Evolutionary conservation across 2,888 invertebrate species (phyloP).

Genomic region (Sicus ferrugineus): DNA sequence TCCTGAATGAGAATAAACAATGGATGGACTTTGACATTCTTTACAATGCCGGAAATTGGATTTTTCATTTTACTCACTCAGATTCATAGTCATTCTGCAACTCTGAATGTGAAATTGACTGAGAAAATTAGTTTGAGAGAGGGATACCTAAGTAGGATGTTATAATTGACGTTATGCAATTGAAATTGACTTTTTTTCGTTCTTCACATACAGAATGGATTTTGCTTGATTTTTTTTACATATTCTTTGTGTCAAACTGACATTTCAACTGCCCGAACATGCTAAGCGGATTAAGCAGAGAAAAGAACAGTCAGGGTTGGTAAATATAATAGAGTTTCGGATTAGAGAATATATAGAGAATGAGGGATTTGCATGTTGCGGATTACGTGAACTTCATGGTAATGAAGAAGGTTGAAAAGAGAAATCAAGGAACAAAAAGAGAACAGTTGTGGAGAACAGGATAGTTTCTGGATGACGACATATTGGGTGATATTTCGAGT

Average conservation of each 20-base stretch:
- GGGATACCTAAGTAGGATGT: not conserved
- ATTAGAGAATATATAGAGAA: not conserved
- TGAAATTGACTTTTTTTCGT: not conserved
- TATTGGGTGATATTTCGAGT: too few relatives aligned
- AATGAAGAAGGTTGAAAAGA: too few relatives aligned
- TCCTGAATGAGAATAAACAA: not conserved
- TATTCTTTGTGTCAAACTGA: slow-evolving; percentile 22
- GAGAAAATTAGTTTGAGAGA: not conserved
- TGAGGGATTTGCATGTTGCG: not conserved
- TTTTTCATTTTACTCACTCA: not conserved
- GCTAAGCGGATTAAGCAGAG: slow-evolving; percentile 25
- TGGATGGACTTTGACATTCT: not conserved
- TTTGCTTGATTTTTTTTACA: slow-evolving; percentile 7
- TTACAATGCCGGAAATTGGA: not conserved
- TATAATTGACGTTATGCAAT: not conserved
- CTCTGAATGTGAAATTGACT: slow-evolving; percentile 12
- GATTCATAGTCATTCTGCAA: not conserved
- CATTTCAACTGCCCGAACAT: slow-evolving; percentile 20
- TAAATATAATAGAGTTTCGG: not conserved
- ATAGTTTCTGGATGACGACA: not conserved
- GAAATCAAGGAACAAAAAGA: too few relatives aligned
- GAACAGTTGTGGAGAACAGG: not conserved
- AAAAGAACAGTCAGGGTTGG: slow-evolving; percentile 16
- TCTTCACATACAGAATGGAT: not conserved
- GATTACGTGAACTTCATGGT: too few relatives aligned